phyloP scores from a whole-genome alignment of 2,113 vertebrate species.

The Saguinus midas region DNA sequence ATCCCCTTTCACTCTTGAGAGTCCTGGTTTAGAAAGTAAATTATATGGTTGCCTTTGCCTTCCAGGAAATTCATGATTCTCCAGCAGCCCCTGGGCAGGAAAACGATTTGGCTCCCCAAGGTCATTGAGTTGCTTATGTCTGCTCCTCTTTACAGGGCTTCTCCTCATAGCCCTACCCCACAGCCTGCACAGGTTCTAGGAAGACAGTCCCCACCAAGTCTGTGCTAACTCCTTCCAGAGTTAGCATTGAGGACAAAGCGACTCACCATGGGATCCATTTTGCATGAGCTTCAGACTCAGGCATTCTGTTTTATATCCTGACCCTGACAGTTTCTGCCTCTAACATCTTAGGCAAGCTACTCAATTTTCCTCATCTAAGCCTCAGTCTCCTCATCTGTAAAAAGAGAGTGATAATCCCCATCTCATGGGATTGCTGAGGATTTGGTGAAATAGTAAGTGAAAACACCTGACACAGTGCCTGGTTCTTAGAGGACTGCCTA shows the following conservation, averaged over 20 bases:
- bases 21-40: constrained; percentile 54
- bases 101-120: constrained; percentile 28
- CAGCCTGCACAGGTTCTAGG: not conserved
- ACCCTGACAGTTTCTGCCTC: not conserved
- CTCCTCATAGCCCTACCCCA: not conserved
- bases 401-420: not conserved
- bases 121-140: not conserved
- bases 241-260: not conserved
- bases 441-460: not conserved
- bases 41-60: constrained; percentile 50
- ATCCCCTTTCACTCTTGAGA: not conserved
- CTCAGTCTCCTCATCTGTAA: not conserved
- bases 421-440: not conserved
- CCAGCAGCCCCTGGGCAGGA: constrained; percentile 29
- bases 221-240: not conserved
- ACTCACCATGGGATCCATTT: not conserved
- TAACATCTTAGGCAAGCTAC: constrained; percentile 15
- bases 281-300: not conserved
- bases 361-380: not conserved
- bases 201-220: not conserved
- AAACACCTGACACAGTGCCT: not conserved
- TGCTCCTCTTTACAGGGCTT: not conserved
- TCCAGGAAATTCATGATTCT: constrained; percentile 64
- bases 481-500: not conserved
- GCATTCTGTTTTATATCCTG: not conserved